Evolutionary conservation across 2,888 invertebrate species (phyloP).

Genomic region (Harpagoxenus sublaevis): DNA sequence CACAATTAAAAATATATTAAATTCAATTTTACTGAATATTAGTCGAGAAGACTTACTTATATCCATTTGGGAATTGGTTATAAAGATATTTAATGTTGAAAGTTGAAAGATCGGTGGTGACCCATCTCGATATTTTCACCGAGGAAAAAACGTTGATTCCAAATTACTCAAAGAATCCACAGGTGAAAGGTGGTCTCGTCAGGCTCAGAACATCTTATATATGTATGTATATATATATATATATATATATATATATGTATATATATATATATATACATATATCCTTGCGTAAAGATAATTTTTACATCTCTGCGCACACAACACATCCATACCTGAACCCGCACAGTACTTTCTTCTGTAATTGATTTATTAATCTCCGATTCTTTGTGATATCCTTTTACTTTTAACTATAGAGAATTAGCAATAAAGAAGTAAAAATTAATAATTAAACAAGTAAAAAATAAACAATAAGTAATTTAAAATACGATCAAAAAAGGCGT

Average conservation of each 20-base stretch:
- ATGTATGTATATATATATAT: too few species aligned
- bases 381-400: not conserved
- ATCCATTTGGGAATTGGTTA: not conserved
- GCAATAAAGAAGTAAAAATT: too few species aligned
- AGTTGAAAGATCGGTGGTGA: not conserved
- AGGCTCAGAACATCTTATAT: not conserved
- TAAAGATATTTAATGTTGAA: not conserved
- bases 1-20: not conserved
- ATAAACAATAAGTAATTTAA: too few species aligned
- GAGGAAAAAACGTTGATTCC: conserved; percentile 9
- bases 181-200: conserved; percentile 16
- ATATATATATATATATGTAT: too few species aligned
- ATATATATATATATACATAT: too few species aligned
- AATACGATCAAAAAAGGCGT: too few species aligned
- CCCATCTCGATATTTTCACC: not conserved
- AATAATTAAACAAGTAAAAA: too few species aligned
- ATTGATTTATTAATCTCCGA: not conserved
- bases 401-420: not conserved
- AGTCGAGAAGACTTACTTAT: not conserved
- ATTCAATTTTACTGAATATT: not conserved
- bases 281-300: not conserved
- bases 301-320: not conserved
- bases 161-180: not conserved
- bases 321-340: not conserved
- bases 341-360: not conserved